Conservation (phyloP, 2,797 vertebrate species). For the Hephaestus fuliginosus region DNA sequence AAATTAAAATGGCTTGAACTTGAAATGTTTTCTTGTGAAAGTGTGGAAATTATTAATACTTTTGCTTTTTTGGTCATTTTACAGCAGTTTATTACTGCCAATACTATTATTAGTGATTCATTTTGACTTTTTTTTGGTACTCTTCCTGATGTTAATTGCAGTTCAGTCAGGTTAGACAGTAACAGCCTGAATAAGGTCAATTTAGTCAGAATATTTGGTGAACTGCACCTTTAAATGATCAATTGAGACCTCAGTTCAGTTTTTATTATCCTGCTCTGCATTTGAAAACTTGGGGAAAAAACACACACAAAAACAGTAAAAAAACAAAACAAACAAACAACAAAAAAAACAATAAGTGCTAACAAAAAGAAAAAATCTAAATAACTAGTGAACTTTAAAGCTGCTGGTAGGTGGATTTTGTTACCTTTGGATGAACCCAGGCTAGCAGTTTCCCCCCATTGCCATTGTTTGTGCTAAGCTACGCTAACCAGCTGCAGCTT, state of each 20-base stretch:
- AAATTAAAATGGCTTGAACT: constrained; percentile 59
- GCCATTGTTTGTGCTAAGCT: constrained; percentile 7
- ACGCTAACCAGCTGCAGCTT: background rate
- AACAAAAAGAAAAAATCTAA: background rate
- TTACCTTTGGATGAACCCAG: background rate
- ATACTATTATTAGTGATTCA: background rate
- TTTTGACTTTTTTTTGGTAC: background rate
- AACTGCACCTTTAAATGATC: background rate
- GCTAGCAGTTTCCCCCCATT: background rate
- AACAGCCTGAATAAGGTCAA: background rate
- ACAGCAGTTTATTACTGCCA: background rate
- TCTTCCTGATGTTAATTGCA: background rate
- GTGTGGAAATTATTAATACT: constrained; percentile 2
- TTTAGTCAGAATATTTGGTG: background rate
- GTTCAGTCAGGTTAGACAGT: background rate
- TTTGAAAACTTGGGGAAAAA: background rate
- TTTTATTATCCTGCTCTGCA: background rate
- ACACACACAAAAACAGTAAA: background rate
- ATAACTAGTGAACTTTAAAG: background rate
- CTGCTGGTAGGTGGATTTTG: background rate
- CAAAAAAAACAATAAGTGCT: no score
- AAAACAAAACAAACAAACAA: background rate
- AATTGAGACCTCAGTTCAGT: background rate
- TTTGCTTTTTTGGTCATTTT: background rate
- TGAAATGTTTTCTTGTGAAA: constrained; percentile 11